Percentiles rank a stretch among this genome's conserved stretches.
Conservation (phyloP, 2,888 invertebrate species). For the Phalangium opilio region DNA sequence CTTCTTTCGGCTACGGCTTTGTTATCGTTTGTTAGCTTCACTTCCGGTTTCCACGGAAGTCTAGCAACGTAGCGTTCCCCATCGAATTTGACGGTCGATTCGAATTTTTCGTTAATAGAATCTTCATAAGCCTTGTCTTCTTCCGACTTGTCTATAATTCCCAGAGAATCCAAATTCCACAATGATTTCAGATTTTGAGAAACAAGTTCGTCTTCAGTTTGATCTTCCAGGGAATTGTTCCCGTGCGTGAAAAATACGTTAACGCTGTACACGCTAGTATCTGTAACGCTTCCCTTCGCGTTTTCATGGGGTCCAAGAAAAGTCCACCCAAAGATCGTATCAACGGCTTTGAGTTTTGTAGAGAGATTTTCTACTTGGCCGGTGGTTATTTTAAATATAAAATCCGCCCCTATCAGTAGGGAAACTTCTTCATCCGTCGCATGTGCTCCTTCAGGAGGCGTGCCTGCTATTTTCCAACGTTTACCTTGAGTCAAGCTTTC, state of each 20-base stretch:
- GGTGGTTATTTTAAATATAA: neutral
- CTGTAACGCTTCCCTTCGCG: neutral
- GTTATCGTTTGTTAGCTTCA: neutral
- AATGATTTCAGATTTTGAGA: neutral
- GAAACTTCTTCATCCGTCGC: neutral
- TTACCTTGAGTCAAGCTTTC: no score
- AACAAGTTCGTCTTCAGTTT: no score
- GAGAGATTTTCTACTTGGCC: neutral
- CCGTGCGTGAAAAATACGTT: no score
- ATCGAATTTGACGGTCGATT: no score
- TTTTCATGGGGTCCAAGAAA: neutral
- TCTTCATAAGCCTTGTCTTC: no score
- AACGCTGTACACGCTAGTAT: no score
- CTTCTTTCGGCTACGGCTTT: neutral
- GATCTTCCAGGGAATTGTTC: no score
- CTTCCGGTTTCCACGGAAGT: no score
- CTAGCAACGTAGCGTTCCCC: no score
- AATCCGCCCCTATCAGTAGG: neutral
- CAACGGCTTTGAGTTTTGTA: neutral
- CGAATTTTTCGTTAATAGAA: no score
- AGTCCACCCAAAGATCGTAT: neutral
- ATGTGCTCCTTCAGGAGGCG: no score
- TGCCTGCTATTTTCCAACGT: no score
- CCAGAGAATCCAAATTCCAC: neutral
- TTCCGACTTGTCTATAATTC: neutral